These are phyloP conservation scores for Oscheius sp. DNA, from an alignment of 1,140 invertebrate species.

Conservation along the genomic window DNA sequence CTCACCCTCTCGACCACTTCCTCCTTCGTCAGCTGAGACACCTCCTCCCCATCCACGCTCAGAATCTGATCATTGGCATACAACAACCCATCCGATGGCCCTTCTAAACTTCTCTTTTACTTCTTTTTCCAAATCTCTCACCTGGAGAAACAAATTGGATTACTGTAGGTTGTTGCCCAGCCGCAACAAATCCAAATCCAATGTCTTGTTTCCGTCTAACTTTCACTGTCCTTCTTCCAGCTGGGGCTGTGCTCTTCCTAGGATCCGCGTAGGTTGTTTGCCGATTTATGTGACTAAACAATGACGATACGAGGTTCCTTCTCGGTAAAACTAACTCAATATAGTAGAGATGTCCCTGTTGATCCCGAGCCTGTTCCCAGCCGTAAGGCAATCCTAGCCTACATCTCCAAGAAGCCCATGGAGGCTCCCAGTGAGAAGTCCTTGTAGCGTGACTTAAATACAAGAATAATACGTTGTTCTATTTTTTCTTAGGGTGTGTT, in stretches of 20 bases:
- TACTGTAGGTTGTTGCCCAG: constrained; percentile 82
- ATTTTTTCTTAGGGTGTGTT: not conserved
- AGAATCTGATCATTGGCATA: constrained; percentile 85
- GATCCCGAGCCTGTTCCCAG: constrained; percentile 80
- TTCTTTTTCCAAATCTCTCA: constrained; percentile 37
- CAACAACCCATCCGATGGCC: constrained; percentile 81
- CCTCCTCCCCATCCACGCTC: constrained; percentile 83
- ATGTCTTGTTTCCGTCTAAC: constrained; percentile 71
- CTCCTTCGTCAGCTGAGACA: constrained; percentile 76
- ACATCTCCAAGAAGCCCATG: constrained; percentile 41
- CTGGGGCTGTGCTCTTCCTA: constrained; percentile 66
- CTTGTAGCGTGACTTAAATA: constrained; percentile 40
- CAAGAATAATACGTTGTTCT: not conserved
- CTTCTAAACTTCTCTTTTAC: constrained; percentile 67
- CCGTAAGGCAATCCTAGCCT: constrained; percentile 72
- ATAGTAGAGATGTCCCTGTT: constrained; percentile 76
- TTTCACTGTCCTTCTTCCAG: constrained; percentile 74
- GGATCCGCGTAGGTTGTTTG: constrained; percentile 83
- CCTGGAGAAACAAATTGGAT: constrained; percentile 72
- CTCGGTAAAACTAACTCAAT: constrained; percentile 74
- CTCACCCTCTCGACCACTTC: constrained; percentile 83
- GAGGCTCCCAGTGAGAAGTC: constrained; percentile 43
- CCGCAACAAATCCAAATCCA: constrained; percentile 88
- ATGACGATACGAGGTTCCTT: not conserved
- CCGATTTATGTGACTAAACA: constrained; percentile 78